These are phyloP conservation scores for Chrysocyon brachyurus DNA, from an alignment of 2,797 vertebrate species.

Conservation along the genomic window DNA sequence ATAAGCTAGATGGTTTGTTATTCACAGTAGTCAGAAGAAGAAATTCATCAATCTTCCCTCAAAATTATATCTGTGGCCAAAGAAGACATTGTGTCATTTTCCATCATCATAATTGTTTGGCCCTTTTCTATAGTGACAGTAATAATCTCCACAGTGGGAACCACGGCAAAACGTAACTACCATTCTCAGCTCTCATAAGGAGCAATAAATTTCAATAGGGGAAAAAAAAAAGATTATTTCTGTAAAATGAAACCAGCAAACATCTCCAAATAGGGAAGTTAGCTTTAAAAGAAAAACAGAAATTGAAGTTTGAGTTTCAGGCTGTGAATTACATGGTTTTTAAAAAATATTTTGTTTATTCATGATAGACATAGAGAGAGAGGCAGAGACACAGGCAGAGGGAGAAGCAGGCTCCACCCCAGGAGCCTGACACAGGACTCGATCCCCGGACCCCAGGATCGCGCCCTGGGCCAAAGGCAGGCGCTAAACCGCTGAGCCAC, in stretches of 20 bases:
- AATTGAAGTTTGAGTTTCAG: conserved; percentile 54
- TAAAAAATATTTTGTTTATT: too few relatives aligned
- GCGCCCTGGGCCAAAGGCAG: too few relatives aligned
- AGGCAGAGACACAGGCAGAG: too few relatives aligned
- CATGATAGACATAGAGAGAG: too few relatives aligned
- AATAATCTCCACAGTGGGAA: conserved; percentile 27
- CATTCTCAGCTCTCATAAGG: neutral
- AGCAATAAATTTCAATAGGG: conserved; percentile 51
- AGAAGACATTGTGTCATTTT: neutral
- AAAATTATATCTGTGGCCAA: neutral
- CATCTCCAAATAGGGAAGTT: neutral
- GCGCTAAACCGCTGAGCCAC: too few relatives aligned
- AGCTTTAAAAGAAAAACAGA: neutral
- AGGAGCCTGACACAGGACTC: too few relatives aligned
- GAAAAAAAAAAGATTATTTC: conserved; percentile 44
- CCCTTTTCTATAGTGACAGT: conserved; percentile 5
- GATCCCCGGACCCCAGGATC: too few relatives aligned
- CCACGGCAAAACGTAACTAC: neutral
- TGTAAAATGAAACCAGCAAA: conserved; percentile 42
- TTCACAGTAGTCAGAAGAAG: conserved; percentile 57
- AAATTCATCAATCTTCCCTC: conserved; percentile 46
- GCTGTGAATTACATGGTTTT: neutral
- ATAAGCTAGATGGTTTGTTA: neutral
- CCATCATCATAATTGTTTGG: neutral
- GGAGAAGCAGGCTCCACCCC: too few relatives aligned